Conservation (phyloP, 2,797 vertebrate species). For the Enteromius argenteus region DNA sequence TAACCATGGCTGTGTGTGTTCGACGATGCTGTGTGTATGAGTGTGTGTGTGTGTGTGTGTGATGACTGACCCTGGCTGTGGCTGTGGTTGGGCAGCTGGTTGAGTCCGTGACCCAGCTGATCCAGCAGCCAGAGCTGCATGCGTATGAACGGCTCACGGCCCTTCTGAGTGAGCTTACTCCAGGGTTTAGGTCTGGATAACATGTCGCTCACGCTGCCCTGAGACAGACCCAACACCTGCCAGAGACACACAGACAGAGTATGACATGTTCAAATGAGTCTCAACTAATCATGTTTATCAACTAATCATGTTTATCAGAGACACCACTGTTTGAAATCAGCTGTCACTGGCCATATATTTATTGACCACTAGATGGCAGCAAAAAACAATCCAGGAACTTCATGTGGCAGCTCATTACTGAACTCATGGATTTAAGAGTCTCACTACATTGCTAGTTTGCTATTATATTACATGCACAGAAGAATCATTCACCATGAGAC, state of each 20-base stretch:
- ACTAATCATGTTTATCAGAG: too few relatives aligned
- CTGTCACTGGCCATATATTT: slow-evolving; percentile 33
- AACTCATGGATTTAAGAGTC: not conserved
- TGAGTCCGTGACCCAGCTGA: slow-evolving; percentile 89
- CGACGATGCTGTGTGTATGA: slow-evolving; percentile 48
- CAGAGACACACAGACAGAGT: slow-evolving; percentile 13
- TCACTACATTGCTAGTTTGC: not conserved
- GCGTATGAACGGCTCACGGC: slow-evolving; percentile 96
- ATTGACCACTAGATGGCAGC: slow-evolving; percentile 72
- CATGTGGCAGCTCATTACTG: not conserved
- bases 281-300: not conserved
- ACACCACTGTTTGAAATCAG: not conserved
- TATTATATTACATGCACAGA: not conserved
- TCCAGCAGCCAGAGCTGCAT: slow-evolving; percentile 99
- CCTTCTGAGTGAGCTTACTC: slow-evolving; percentile 99
- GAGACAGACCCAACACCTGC: slow-evolving; percentile 96
- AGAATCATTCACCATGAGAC: not conserved
- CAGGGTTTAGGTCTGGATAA: slow-evolving; percentile 96
- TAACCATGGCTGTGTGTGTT: slow-evolving; percentile 73
- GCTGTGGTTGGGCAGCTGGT: slow-evolving; percentile 76
- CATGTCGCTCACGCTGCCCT: slow-evolving; percentile 99
- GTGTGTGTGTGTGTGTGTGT: not conserved
- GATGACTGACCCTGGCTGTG: slow-evolving; percentile 73
- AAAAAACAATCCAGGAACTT: slow-evolving; percentile 28
- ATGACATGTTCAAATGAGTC: not conserved